These are phyloP conservation scores for Spondyliosoma cantharus DNA, from an alignment of 2,797 vertebrate species.

Conservation along the genomic window DNA sequence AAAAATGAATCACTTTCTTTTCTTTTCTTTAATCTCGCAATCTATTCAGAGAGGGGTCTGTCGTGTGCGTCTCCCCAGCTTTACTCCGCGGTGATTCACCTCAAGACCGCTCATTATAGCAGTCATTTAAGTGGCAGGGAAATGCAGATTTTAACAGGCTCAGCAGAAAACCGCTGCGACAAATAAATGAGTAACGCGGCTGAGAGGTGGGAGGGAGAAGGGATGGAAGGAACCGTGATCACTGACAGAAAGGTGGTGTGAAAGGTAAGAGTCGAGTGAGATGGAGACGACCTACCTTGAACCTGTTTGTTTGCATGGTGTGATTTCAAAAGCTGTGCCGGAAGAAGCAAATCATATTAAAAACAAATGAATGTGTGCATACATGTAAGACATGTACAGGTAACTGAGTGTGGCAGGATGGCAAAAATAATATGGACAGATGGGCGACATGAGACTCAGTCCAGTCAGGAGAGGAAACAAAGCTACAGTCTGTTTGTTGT, in stretches of 20 bases:
- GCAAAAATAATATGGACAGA: slow-evolving; percentile 51
- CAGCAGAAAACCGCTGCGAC: background rate
- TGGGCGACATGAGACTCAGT: slow-evolving; percentile 1
- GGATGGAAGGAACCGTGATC: background rate
- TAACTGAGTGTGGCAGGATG: slow-evolving; percentile 52
- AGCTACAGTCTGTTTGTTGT: background rate
- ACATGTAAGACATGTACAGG: slow-evolving; percentile 68
- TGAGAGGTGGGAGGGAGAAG: background rate
- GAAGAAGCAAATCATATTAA: slow-evolving; percentile 85
- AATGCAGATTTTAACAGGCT: slow-evolving; percentile 23
- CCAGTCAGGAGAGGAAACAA: background rate
- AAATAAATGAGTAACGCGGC: background rate
- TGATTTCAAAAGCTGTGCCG: slow-evolving; percentile 99
- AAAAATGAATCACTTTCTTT: slow-evolving; percentile 38
- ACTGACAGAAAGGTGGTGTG: slow-evolving; percentile 25
- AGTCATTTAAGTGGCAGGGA: slow-evolving; percentile 1
- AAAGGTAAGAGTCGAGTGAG: slow-evolving; percentile 56
- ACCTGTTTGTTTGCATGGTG: slow-evolving; percentile 97
- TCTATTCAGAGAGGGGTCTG: slow-evolving; percentile 34
- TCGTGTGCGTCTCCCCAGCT: slow-evolving; percentile 19
- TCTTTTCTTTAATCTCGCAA: slow-evolving; percentile 14
- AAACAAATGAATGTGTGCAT: slow-evolving; percentile 69
- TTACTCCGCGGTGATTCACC: slow-evolving; percentile 29
- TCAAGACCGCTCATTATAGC: slow-evolving; percentile 15
- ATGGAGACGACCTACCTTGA: slow-evolving; percentile 93